Evolutionary conservation across 2,797 vertebrate genomes (phyloP).

Genomic region (Botia almorhae): DNA sequence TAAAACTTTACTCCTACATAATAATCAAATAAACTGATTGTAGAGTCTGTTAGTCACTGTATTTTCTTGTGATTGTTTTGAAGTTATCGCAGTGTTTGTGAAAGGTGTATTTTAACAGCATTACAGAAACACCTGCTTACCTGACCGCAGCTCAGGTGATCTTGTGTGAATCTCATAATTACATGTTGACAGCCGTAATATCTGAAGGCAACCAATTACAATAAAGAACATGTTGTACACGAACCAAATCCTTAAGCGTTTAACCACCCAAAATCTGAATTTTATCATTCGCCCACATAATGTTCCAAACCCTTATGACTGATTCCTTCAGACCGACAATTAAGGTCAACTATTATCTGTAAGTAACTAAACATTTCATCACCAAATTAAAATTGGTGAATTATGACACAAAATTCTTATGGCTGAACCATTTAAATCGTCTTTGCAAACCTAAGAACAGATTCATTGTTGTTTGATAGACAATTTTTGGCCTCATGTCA

Average conservation of each 20-base stretch:
- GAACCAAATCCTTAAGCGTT: background rate
- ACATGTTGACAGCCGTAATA: conserved; percentile 43
- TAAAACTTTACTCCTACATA: conserved; percentile 12
- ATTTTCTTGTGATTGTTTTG: conserved; percentile 31
- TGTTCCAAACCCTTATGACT: background rate
- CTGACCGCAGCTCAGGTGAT: background rate
- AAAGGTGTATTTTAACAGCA: conserved; percentile 32
- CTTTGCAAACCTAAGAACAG: background rate
- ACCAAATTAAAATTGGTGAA: background rate
- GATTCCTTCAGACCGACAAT: background rate
- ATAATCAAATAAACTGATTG: conserved; percentile 44
- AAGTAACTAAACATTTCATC: background rate
- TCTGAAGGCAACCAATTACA: conserved; percentile 11
- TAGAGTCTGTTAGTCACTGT: conserved; percentile 31
- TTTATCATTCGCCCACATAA: background rate
- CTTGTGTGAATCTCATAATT: conserved; percentile 33
- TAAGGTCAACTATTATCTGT: background rate
- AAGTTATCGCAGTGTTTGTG: conserved; percentile 30
- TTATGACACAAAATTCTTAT: background rate
- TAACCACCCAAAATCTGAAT: background rate
- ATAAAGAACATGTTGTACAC: conserved; percentile 7
- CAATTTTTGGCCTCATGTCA: conserved; percentile 4
- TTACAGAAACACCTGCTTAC: conserved; percentile 21
- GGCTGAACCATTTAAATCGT: background rate
- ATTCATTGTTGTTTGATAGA: background rate